Evolutionary conservation across 2,113 vertebrate genomes (phyloP), one percentile per base, ranked within the genome.

Genomic region (Mastomys natalensis): DNA sequence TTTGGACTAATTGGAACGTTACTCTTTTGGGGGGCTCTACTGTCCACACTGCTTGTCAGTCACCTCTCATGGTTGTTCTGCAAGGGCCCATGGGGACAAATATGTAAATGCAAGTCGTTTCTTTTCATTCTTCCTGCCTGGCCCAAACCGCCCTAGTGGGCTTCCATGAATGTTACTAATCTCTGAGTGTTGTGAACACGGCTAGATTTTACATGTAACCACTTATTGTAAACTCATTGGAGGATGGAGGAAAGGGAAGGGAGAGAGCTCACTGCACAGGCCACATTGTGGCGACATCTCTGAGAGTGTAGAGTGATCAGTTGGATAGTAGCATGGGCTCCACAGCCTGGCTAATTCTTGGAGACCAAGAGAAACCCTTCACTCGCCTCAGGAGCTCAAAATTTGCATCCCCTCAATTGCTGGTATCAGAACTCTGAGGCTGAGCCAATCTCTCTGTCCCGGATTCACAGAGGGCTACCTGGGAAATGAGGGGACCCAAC

Each of bases 1-100:
- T 98, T 0, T 1, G 85, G 15, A 22, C 93, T 98, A 98, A 98
- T 97, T 98, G 97, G 98, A 94, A 94, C 72, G 95, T 97, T 95
- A 94, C 97, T 97, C 62, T 40, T 93, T 96, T 85, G 94, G 93
- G 64, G 82, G 74, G 76, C 82, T 98, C 94, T 94, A 87, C 93
- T 22, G 45, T 97, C 95, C 88, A 4, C 0, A 29, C 85, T 0
- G 12, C 88, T 60, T 91, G 90, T 40, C 0, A 64, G 77, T 97
- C 96, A 84, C 94, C 95, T 97, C 97, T 97, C 95, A 93, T 96
- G 96, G 95, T 97, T 97, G 95, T 93, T 96, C 89, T 98, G 89
- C 1, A 16, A 91, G 68, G 95, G 37, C 0, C 0, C 13, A 53
- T 93, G 86, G 66, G 93, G 97, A 97, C 96, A 97, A 93, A 98